phyloP scores from a whole-genome alignment of 2,113 vertebrate genomes.

The Macaca mulatta region DNA sequence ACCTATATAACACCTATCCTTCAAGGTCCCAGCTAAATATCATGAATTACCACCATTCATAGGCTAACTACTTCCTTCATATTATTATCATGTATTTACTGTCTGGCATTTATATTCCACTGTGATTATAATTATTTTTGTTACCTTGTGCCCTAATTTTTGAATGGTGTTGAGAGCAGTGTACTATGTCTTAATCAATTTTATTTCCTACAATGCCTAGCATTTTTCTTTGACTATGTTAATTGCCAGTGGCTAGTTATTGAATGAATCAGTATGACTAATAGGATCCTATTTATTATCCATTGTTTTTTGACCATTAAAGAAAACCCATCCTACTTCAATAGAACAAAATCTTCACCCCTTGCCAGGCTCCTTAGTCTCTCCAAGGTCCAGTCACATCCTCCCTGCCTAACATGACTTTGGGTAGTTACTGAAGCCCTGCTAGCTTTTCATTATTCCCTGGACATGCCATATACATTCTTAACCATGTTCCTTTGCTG shows the following conservation, averaged over 20 bases:
- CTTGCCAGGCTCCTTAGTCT: neutral
- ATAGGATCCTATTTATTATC: neutral
- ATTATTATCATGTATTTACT: neutral
- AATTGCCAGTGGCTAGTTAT: neutral
- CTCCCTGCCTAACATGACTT: neutral
- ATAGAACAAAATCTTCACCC: neutral
- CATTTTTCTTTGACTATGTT: constrained; percentile 46
- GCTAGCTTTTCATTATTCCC: neutral
- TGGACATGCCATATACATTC: neutral
- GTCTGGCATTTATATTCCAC: neutral
- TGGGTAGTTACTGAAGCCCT: neutral
- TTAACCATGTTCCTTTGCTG: neutral
- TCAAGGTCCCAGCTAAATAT: neutral
- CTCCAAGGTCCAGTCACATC: neutral
- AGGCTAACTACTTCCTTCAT: neutral
- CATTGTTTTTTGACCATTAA: neutral
- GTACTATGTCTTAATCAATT: constrained; percentile 27
- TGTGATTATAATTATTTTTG: constrained; percentile 32
- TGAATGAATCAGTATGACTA: neutral
- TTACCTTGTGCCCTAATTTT: neutral
- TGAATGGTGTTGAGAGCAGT: neutral
- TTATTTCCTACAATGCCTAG: constrained; percentile 1
- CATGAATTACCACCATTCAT: neutral
- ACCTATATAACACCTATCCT: neutral
- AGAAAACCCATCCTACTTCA: neutral